Base-by-base conservation (phyloP, 2,888 invertebrate genomes). In the Criorhina ranunculi region DNA sequence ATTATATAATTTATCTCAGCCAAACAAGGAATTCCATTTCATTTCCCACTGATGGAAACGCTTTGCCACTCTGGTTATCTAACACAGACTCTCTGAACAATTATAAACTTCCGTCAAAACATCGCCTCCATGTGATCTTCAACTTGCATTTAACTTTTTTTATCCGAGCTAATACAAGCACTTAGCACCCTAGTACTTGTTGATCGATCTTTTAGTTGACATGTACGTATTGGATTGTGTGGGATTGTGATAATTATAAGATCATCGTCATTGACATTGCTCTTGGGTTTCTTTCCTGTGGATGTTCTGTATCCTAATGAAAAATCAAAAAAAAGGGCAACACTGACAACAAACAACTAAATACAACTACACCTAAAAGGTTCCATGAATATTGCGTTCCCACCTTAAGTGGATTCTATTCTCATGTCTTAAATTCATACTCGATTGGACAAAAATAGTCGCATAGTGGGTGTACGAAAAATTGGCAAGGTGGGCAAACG, bases 31-130 rank as follows among this genome's bases (percentile, higher is more conserved):
- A 77, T 82, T 77, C 70, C 70, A 77, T 51, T 73, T 17, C 79
- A 77, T 51, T 70, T 81, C 69, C 70, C 81, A 64, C 57, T 57
- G 72, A 72, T 72, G 78, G 49, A 78, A 57, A 66, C 37, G 24
- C 24, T 4, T 24, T 3, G 24, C 49, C 57, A 31, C 51, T 44
- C 17, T 49, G 57, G 70, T 77, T 82, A 70, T 77, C 70, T 67
- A 64, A 69, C 53, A 49, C 5, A 64, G 40, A 64, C 42, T 64
- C 51, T 60, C 33, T n/a, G 11, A 77, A 64, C 81, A 77, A 82
- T 77, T 82, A 82, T 31, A 53, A 62, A 82, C 81, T 82, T 82
- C 81, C 81, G 77, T 70, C 81, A 77, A 69, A 70, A 76, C 62
- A 69, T 70, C 81, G 46, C 33, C 62, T 49, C 31, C 37, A 33